These are phyloP conservation scores for Cryptoprocta ferox DNA, from an alignment of 2,797 vertebrate species.

Conservation along the genomic window DNA sequence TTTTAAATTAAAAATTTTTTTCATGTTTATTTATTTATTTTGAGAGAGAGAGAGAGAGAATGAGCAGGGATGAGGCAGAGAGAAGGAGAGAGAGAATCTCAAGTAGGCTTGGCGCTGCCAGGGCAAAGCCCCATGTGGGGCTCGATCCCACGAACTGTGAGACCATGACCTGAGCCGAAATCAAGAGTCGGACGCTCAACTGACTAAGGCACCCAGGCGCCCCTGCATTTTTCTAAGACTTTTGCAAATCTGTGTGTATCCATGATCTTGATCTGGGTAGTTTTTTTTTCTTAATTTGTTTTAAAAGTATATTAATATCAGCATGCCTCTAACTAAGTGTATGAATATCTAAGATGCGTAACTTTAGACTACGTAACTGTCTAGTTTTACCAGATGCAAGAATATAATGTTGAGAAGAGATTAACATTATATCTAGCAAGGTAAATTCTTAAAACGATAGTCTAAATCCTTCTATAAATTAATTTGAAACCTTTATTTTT, in stretches of 20 bases:
- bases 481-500: not conserved
- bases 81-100: too few species aligned
- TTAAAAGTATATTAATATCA: not conserved
- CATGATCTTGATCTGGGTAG: not conserved
- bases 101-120: too few species aligned
- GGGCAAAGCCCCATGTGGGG: too few species aligned
- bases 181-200: too few species aligned
- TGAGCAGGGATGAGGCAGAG: too few species aligned
- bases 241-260: not conserved
- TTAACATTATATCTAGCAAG: not conserved
- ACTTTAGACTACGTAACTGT: slow-evolving; percentile 18
- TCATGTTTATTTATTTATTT: too few species aligned
- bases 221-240: not conserved
- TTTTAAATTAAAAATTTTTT: too few species aligned
- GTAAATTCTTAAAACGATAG: not conserved
- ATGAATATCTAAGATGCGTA: not conserved
- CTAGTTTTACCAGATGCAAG: slow-evolving; percentile 1
- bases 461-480: slow-evolving; percentile 23
- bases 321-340: not conserved
- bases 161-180: too few species aligned
- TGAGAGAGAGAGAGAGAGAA: too few species aligned
- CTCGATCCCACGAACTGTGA: too few species aligned
- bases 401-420: slow-evolving; percentile 36
- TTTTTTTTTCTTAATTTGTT: not conserved
- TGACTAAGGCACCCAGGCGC: too few species aligned